Percentiles rank a stretch among this genome's conserved stretches.
Evolutionary conservation across 2,797 vertebrate species (phyloP).

Genomic region (Molossus alvarezi): DNA sequence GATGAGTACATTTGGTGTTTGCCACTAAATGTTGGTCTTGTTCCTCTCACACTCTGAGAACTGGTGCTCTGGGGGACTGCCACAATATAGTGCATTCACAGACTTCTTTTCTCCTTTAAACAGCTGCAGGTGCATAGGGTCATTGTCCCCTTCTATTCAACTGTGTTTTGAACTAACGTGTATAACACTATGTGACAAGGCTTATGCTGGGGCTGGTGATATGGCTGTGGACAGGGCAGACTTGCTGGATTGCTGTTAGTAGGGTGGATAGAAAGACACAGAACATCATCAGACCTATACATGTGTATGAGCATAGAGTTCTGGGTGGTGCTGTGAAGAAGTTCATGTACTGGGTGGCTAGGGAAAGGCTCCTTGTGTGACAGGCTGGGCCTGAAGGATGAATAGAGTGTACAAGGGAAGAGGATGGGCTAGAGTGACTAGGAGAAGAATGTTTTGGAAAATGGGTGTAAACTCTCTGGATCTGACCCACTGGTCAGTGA

Average conservation of each 20-base stretch:
- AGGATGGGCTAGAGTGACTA: neutral
- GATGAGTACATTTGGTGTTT: neutral
- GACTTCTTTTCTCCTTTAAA: neutral
- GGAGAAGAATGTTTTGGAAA: neutral
- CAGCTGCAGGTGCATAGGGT: neutral
- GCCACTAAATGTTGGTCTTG: neutral
- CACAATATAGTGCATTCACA: rapidly evolving
- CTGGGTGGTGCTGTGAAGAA: neutral
- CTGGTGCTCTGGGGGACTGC: no score
- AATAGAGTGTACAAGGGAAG: neutral
- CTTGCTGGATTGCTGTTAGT: neutral
- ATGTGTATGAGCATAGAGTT: neutral
- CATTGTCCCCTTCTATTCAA: neutral
- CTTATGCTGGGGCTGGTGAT: neutral
- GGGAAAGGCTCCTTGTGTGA: neutral
- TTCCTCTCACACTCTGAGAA: neutral
- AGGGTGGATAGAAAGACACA: neutral
- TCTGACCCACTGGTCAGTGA: neutral
- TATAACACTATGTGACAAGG: neutral
- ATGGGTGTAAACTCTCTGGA: neutral
- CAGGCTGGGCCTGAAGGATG: neutral
- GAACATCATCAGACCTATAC: rapidly evolving
- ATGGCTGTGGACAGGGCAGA: neutral
- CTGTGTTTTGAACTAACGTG: neutral
- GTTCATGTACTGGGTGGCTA: neutral